Evolutionary conservation across 2,888 invertebrate genomes (phyloP), one percentile per base, ranked within the genome.

Genomic region (Sphecodes monilicornis): DNA sequence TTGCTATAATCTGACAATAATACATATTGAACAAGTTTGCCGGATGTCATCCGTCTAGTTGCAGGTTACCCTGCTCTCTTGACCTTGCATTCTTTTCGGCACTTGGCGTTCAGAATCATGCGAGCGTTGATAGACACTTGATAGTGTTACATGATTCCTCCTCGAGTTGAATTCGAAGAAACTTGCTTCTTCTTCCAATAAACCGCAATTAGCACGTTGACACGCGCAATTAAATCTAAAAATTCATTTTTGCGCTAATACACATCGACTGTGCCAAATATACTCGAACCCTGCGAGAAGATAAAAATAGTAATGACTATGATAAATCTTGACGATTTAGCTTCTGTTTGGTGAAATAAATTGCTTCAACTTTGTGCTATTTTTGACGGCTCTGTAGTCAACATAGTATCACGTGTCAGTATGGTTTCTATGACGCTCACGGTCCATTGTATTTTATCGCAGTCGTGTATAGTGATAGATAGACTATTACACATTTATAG

Each of bases 11-110:
- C 29, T 29, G 13, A 57, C 26, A 57, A 57, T 57, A 26, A 57
- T 60, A 13, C 26, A 26, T 4, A 26, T 57, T 26, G 6, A 29
- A 29, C 6, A 10, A 5, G 3, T 26, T 60, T 60, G 26, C 70
- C 54, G 68, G 54, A 18, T 60, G n/a, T 60, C 39, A 10, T 57
- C 39, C 11, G 26, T 18, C 11, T 29, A 11, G 46, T 41, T 26
- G 36, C 11, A 22, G 26, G 46, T 80, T 66, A 64, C 22, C 36
- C 36, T 18, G 10, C 18, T 26, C 46, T 68, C 39, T 76, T 69
- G 39, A 76, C 57, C 70, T 73, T 74, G 70, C 41, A 18, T 32
- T 18, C 39, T 13, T 54, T 69, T 43, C 60, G n/a, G 4, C 32
- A 57, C 29, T 57, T 29, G 11, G 60, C 29, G 60, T 60, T 32